Base-by-base conservation (phyloP, 23 tunicate genomes). In the Ascidia mentula region DNA sequence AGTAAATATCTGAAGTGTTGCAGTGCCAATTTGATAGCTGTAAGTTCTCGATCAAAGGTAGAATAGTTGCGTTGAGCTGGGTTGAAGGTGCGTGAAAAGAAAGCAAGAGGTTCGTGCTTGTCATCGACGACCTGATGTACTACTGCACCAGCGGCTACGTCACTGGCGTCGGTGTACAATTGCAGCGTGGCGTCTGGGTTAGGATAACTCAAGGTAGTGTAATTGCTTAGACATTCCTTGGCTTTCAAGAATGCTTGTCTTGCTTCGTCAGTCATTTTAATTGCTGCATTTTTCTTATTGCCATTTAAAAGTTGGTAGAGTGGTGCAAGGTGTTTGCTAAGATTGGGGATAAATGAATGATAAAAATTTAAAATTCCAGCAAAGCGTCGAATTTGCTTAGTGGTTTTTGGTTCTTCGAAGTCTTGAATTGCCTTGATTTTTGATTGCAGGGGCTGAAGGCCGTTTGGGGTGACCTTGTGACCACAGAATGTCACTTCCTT, bases 221-320 rank as follows among this genome's bases (percentile, higher is more conserved):
- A 31, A 17, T 40, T 42, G 26, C 59, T 17, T 6, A 75, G 60
- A 7, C 31, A 31, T 0, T 39, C 24, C 1, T 35, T 75, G 18
- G 59, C 59, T 0, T 40, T 36, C 24, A 37, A 31, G n/a, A 75
- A 75, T 9, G 79, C 79, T 75, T 75, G 59, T 40, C n/a, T 37
- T 37, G 59, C 59, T 39, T 75, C 79, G 18, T 20, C 0, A 22
- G 37, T 40, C 79, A 59, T 37, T 22, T 39, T 31, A 0, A 75
- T 33, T 9, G 36, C 31, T 13, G 18, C 0, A n/a, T 36, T 40
- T 17, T 32, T 20, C 20, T 75, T 75, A n/a, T 42, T n/a, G 37
- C 59, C 59, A 32, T 31, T n/a, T 1, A 75, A 13, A n/a, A 75
- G 46, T 6, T 37, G 8, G 31, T 75, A 39, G 24, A 75, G 12